These are phyloP conservation scores for Oreortyx pictus DNA, from an alignment of 2,797 vertebrate species.

Conservation along the genomic window DNA sequence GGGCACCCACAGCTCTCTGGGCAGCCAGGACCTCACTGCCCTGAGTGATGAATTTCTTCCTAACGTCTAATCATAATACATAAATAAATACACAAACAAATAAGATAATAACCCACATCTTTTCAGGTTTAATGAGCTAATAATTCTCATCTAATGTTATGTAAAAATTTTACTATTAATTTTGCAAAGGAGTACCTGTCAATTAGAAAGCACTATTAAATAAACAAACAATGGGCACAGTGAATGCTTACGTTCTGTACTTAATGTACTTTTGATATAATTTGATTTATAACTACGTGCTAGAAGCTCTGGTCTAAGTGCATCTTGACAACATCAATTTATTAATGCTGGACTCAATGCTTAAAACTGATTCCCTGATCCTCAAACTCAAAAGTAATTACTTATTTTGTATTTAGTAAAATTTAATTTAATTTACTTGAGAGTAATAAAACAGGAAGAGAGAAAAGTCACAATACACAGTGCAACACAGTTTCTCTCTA, in stretches of 20 bases:
- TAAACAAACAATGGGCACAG: not conserved
- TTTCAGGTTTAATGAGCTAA: not conserved
- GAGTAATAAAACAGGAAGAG: not conserved
- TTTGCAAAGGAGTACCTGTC: conserved; percentile 38
- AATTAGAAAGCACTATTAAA: not conserved
- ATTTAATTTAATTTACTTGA: not conserved
- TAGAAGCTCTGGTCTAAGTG: not conserved
- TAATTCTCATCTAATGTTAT: not conserved
- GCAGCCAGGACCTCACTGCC: not conserved
- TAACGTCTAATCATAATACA: not conserved
- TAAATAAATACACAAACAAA: not conserved
- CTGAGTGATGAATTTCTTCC: not conserved
- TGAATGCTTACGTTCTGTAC: conserved; percentile 29
- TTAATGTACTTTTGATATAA: conserved; percentile 25
- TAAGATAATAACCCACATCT: not conserved
- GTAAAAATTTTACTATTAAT: not conserved
- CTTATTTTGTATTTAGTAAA: not conserved
- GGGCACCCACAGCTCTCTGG: not conserved
- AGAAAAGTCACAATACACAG: not conserved
- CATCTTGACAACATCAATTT: not conserved
- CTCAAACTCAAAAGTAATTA: not conserved
- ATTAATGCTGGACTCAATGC: not conserved
- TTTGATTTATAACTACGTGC: conserved; percentile 34
- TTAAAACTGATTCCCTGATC: not conserved
- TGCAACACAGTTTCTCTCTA: not conserved